These are phyloP conservation scores for Chaenocephalus aceratus DNA, from an alignment of 2,113 vertebrate genomes.

Conservation along the genomic window DNA sequence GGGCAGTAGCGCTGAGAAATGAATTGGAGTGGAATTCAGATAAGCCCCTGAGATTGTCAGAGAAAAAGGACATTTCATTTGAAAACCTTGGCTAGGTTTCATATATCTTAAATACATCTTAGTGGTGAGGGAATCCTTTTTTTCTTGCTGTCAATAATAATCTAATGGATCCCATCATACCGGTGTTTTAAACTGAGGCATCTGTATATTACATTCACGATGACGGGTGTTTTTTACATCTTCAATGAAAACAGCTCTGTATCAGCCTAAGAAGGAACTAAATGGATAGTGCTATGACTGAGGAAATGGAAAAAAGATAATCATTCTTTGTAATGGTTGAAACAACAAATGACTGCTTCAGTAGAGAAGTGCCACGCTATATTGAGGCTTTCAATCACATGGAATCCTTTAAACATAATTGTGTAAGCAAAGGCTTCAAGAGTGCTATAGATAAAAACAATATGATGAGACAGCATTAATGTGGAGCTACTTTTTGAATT, in stretches of 20 bases:
- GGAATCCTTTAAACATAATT: slow-evolving; percentile 34
- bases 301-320: not conserved
- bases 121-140: slow-evolving; percentile 1
- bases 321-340: not conserved
- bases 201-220: not conserved
- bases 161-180: not conserved
- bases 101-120: slow-evolving; percentile 38
- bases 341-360: slow-evolving; percentile 8
- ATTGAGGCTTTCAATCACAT: not conserved
- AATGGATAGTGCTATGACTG: not conserved
- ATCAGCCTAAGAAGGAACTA: slow-evolving; percentile 6
- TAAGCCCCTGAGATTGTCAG: slow-evolving; percentile 29
- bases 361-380: not conserved
- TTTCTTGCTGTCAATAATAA: slow-evolving; percentile 20
- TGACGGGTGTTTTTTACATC: not conserved
- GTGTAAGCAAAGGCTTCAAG: slow-evolving; percentile 21
- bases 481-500: slow-evolving; percentile 25
- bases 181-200: slow-evolving; percentile 5
- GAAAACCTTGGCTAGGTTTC: slow-evolving; percentile 34
- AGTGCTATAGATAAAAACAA: slow-evolving; percentile 34
- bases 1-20: slow-evolving; percentile 51
- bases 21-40: slow-evolving; percentile 46
- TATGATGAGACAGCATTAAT: slow-evolving; percentile 37
- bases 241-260: not conserved
- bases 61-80: slow-evolving; percentile 50